phyloP scores from a whole-genome alignment of 53 echinoderm and acorn worm species.

The Glandiceps talaboti region DNA sequence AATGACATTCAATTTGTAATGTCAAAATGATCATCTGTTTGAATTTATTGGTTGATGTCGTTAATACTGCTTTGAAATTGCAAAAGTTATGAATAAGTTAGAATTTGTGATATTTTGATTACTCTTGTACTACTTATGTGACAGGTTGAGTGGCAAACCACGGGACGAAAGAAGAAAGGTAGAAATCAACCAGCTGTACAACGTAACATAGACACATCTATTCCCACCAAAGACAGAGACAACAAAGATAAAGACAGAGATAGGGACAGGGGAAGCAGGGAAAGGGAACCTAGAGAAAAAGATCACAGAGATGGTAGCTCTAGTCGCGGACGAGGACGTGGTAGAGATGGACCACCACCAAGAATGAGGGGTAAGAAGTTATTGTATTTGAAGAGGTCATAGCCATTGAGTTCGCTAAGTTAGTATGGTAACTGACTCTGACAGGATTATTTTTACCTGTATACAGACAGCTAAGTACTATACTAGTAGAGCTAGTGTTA shows the following conservation, averaged over 20 bases:
- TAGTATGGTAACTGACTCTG: too few species aligned
- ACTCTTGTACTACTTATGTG: too few species aligned
- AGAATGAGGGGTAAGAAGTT: constrained; percentile 81
- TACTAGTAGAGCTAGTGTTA: too few species aligned
- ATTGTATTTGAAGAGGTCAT: too few species aligned
- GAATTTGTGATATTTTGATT: too few species aligned
- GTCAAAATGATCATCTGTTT: not conserved
- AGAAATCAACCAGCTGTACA: constrained; percentile 10
- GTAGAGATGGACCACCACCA: constrained; percentile 76
- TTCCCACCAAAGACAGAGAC: constrained; percentile 46
- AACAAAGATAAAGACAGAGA: constrained; percentile 29
- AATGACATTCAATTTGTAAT: not conserved
- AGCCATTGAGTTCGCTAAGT: too few species aligned
- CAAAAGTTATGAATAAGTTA: too few species aligned
- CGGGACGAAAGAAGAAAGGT: constrained; percentile 66
- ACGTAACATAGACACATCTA: constrained; percentile 30
- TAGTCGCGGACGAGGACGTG: constrained; percentile 62
- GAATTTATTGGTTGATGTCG: too few species aligned
- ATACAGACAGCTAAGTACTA: too few species aligned
- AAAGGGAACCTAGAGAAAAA: constrained; percentile 22
- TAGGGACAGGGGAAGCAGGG: constrained; percentile 36
- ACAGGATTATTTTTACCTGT: too few species aligned
- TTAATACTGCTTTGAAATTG: too few species aligned
- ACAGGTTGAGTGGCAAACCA: constrained; percentile 93
- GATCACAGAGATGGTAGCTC: constrained; percentile 27